phyloP scores from a whole-genome alignment of 2,113 vertebrate genomes.

The Macquaria ambigua region DNA sequence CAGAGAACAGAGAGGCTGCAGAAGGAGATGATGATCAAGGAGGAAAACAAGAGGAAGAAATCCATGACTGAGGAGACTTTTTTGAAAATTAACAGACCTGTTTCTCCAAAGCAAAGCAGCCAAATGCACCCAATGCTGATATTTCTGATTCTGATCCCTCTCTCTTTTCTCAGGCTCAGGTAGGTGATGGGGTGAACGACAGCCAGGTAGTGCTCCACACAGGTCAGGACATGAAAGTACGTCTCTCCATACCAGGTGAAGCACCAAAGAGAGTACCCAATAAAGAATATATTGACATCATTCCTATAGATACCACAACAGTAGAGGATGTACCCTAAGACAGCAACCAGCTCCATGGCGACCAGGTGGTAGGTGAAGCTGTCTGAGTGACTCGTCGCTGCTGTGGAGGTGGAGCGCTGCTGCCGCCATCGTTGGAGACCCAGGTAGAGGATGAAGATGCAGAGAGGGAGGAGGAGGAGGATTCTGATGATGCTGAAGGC shows the following conservation, averaged over 20 bases:
- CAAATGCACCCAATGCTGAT: constrained; percentile 7
- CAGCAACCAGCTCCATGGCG: not conserved
- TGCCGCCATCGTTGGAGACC: not conserved
- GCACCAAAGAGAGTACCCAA: accelerated
- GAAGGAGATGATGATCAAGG: not conserved
- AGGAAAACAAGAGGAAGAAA: accelerated
- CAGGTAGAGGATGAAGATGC: constrained; percentile 8
- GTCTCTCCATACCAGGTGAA: not conserved
- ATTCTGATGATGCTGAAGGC: accelerated
- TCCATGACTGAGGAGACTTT: accelerated
- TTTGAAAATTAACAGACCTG: accelerated
- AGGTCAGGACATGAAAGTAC: constrained; percentile 4
- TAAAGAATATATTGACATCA: accelerated
- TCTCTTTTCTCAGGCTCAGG: constrained; percentile 10
- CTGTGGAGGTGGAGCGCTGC: not conserved
- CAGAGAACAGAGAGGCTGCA: constrained; percentile 40
- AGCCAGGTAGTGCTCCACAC: constrained; percentile 55
- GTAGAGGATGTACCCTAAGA: not conserved
- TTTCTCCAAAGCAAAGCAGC: not conserved
- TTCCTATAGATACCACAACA: accelerated
- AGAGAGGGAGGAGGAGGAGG: constrained; percentile 22
- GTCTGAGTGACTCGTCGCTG: not conserved
- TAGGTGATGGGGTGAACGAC: constrained; percentile 48
- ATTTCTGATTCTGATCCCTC: constrained; percentile 29
- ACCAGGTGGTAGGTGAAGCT: constrained; percentile 28